Evolutionary conservation across 2,113 vertebrate species (phyloP), one percentile per base, ranked within the genome.

Genomic region (Pluvialis apricaria): DNA sequence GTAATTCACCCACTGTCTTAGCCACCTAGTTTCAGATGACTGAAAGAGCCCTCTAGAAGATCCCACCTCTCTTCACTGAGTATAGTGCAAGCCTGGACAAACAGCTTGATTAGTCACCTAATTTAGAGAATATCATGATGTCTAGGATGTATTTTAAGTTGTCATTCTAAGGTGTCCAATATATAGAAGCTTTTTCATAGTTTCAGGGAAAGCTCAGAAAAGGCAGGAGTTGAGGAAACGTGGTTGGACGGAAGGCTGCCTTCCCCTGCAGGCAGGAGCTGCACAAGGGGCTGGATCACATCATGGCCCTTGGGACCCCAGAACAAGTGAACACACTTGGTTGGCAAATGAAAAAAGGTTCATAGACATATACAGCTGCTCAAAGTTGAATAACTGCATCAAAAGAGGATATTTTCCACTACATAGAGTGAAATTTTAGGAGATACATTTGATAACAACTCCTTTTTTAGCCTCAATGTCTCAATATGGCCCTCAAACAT

Each of bases 261-360:
- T 83, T 93, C 5, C 3, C 3, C 17, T 52, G 25, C 12, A 80
- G 28, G 40, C 70, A 66, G 32, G 10, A 49, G 16, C 19, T 60
- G 32, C 29, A 44, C 0, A 1, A 58, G 76, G 21, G 34, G 2
- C 13, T 80, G 44, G 34, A n/a, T 79, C 34, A 15, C 3, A 0
- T 18, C 8, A 0, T 20, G 7, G 4, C 34, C 34, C 45, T 66
- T n/a, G 31, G 44, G 3, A 84, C 11, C 15, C 18, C 24, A 69
- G 49, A 69, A 38, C 12, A 76, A 6, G 5, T 26, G 13, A n/a
- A 26, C 9, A 26, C 18, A 6, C 6, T 17, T 21, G 15, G 10
- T 4, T 62, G 11, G 13, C 29, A 73, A 73, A 47, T 21, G 5
- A 36, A 52, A 86, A 69, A 61, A 57, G 3, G 18, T 54, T 78